Base-by-base conservation (phyloP, 2,888 invertebrate genomes). In the Therioaphis trifolii region DNA sequence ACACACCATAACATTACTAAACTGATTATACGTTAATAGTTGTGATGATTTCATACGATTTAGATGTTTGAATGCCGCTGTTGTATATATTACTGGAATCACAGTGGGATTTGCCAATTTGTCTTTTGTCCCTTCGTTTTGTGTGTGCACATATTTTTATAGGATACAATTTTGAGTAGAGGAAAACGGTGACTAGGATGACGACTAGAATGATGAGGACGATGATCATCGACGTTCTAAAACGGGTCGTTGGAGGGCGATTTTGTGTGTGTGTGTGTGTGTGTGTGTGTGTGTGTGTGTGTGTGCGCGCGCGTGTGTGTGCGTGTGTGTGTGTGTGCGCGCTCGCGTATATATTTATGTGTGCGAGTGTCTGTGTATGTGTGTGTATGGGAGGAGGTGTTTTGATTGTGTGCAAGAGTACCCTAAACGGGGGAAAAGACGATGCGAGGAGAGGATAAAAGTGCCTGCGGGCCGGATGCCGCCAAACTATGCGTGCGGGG, bases 401-500 rank as follows among this genome's bases (percentile, higher is more conserved):
- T 79, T 79, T 79, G 78, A 79, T 79, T 79, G 78, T 79, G 78
- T 55, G 43, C 68, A 52, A 79, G 78, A 55, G 69, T 55, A 55
- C 24, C 77, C 40, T 21, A 49, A 66, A 52, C 21, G 29, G n/a
- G 52, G 46, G 49, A 3, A 27, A 49, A 69, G 2, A 18, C 46
- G 78, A 21, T 4, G 61, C 24, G 71, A 4, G 58, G n/a, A 49
- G 40, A 74, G 49, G 52, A 69, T 71, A 82, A 82, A 72, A 82
- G 82, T 82, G 74, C 82, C 82, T 40, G 74, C 72, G 63, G 82
- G 82, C 74, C 82, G 72, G 72, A 68, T 49, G 78, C 78, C 78
- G 55, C 68, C 55, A 79, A 79, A 79, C 78, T 69, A 55, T 69
- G 49, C 40, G 78, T 35, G 55, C 78, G 68, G 35, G 46, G 29